phyloP scores from a whole-genome alignment of 2,797 vertebrate genomes.

The Sebastiscus tertius region DNA sequence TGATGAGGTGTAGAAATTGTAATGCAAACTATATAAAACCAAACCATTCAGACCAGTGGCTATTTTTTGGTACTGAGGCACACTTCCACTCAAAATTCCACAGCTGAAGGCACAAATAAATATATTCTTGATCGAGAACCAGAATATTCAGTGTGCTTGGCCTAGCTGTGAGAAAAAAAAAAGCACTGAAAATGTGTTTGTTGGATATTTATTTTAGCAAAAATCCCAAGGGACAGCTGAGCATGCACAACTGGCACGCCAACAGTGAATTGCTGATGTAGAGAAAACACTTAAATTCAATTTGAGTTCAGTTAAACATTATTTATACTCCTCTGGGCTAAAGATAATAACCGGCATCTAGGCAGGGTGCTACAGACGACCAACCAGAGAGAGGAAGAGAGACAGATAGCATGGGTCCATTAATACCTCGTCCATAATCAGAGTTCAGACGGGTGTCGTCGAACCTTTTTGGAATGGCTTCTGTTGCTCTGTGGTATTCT shows the following conservation, averaged over 20 bases:
- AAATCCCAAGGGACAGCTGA: slow-evolving; percentile 25
- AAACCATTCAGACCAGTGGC: slow-evolving; percentile 11
- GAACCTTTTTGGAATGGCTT: slow-evolving; percentile 10
- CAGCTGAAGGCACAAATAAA: slow-evolving; percentile 21
- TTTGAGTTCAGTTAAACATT: slow-evolving; percentile 20
- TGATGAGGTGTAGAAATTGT: slow-evolving; percentile 38
- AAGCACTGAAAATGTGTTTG: not conserved
- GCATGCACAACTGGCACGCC: slow-evolving; percentile 14
- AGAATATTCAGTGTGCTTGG: slow-evolving; percentile 9
- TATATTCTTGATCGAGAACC: slow-evolving; percentile 17
- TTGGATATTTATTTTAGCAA: slow-evolving; percentile 22
- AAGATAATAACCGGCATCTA: slow-evolving; percentile 18
- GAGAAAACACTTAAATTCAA: slow-evolving; percentile 24
- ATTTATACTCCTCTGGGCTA: slow-evolving; percentile 3
- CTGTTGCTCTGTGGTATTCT: slow-evolving; percentile 20
- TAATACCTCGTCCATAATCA: not conserved
- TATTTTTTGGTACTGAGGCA: slow-evolving; percentile 12
- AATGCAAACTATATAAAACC: slow-evolving; percentile 14
- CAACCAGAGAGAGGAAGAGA: not conserved
- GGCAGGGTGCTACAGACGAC: slow-evolving; percentile 9
- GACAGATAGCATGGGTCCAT: not conserved
- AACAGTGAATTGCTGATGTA: slow-evolving; percentile 17
- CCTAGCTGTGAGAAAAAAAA: not conserved
- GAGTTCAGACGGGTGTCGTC: slow-evolving; percentile 23
- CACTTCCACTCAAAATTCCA: not conserved